Evolutionary conservation across 2,113 vertebrate species (phyloP).

Genomic region (Oncorhynchus clarkii): DNA sequence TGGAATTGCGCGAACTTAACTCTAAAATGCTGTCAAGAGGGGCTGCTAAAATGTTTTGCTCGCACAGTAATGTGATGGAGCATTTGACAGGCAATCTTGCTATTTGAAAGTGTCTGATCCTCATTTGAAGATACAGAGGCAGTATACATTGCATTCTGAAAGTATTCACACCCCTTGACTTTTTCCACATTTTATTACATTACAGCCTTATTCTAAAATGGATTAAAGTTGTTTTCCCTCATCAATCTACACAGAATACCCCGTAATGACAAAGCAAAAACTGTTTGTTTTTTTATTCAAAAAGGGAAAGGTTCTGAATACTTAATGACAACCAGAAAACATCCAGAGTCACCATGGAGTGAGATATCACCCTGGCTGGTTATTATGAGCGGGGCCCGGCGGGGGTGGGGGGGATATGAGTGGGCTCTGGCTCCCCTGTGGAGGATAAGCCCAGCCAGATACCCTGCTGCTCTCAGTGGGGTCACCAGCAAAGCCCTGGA

Average conservation of each 20-base stretch:
- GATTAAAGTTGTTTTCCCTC: no score
- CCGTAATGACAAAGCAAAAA: no score
- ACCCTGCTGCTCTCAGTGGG: constrained; percentile 15
- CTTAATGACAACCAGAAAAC: no score
- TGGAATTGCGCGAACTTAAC: no score
- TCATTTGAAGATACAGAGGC: background rate
- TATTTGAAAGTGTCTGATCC: background rate
- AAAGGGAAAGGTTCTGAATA: no score
- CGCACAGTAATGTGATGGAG: background rate
- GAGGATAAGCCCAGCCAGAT: constrained; percentile 27
- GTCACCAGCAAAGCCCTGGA: constrained; percentile 32
- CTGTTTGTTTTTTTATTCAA: no score
- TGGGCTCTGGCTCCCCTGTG: constrained; percentile 2
- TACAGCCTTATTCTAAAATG: no score
- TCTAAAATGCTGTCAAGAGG: no score
- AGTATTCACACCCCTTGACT: no score
- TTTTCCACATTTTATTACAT: no score
- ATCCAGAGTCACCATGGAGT: constrained; percentile 1
- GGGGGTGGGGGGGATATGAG: background rate
- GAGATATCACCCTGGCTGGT: constrained; percentile 18
- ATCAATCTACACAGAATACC: no score
- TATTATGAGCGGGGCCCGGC: background rate
- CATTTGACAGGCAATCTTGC: background rate
- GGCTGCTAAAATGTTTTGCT: no score
- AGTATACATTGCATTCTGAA: background rate